Percentiles rank a stretch among this genome's conserved stretches.
Conservation (phyloP, 2,888 invertebrate species). For the Drosophila falleni region DNA sequence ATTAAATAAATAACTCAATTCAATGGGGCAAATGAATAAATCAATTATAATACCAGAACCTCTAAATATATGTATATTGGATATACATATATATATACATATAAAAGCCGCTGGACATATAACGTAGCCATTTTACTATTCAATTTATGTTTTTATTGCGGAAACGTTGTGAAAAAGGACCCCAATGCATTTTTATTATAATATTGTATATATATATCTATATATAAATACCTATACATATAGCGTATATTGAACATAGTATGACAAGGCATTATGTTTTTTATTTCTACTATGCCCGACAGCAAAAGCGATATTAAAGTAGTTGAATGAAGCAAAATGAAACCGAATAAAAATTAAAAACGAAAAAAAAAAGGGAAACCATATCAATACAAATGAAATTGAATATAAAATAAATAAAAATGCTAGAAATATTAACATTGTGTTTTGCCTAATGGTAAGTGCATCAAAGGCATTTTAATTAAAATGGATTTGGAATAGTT, state of each 20-base stretch:
- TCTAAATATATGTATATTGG: background rate
- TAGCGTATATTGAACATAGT: conserved; percentile 29
- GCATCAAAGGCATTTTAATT: conserved; percentile 47
- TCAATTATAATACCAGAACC: conserved; percentile 41
- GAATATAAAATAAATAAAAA: conserved; percentile 70
- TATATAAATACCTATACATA: conserved; percentile 30
- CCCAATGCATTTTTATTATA: conserved; percentile 42
- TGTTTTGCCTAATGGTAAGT: conserved; percentile 44
- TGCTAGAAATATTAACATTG: conserved; percentile 70
- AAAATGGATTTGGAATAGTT: conserved; percentile 30
- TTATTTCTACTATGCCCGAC: conserved; percentile 42
- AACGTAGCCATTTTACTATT: conserved; percentile 21
- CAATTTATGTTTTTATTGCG: conserved; percentile 14
- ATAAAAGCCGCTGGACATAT: conserved; percentile 28
- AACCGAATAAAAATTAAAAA: conserved; percentile 17
- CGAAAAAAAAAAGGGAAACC: conserved; percentile 45
- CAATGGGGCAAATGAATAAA: conserved; percentile 51
- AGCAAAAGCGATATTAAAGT: conserved; percentile 61
- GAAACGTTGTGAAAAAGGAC: conserved; percentile 24
- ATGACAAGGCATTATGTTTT: conserved; percentile 45
- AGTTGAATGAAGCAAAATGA: conserved; percentile 42
- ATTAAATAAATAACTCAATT: conserved; percentile 55
- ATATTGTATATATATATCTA: conserved; percentile 39
- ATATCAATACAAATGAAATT: conserved; percentile 69
- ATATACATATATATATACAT: conserved; percentile 2